Percentiles rank a stretch among this genome's conserved stretches.
phyloP scores from a whole-genome alignment of 2,113 vertebrate genomes.

The Collichthys lucidus region DNA sequence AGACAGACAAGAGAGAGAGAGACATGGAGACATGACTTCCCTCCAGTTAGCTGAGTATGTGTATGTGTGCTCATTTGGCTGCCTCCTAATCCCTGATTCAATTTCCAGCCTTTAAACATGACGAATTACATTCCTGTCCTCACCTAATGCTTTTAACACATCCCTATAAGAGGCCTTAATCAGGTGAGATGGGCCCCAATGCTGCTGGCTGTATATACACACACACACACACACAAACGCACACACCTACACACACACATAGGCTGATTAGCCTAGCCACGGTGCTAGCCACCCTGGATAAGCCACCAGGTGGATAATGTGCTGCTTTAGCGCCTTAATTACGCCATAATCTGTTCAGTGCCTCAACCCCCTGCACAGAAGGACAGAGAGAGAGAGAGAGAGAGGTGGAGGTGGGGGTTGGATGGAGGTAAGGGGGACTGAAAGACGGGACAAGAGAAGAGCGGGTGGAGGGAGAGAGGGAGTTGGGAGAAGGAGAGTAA shows the following conservation, averaged over 20 bases:
- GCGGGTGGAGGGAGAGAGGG: conserved; percentile 46
- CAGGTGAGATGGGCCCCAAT: conserved; percentile 90
- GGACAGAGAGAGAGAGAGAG: conserved; percentile 52
- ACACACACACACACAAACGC: conserved; percentile 39
- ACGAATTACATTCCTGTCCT: conserved; percentile 98
- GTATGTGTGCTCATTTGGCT: conserved; percentile 68
- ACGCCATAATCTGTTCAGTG: conserved; percentile 98
- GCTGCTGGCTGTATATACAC: conserved; percentile 77
- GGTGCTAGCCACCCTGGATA: conserved; percentile 85
- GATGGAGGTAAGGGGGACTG: conserved; percentile 40
- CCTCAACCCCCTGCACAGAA: conserved; percentile 86
- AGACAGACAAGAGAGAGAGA: conserved; percentile 34
- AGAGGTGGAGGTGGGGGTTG: conserved; percentile 29
- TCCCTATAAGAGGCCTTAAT: conserved; percentile 99
- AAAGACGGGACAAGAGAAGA: conserved; percentile 60
- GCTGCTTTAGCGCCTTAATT: conserved; percentile 99
- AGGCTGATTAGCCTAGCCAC: conserved; percentile 93
- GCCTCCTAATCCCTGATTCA: conserved; percentile 87
- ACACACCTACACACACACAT: conserved; percentile 63
- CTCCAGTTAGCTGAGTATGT: conserved; percentile 52
- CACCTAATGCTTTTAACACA: conserved; percentile 99
- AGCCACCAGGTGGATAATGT: conserved; percentile 99
- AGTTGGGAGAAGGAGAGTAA: conserved; percentile 48
- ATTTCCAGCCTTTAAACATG: conserved; percentile 99
- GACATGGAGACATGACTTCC: conserved; percentile 43